Evolutionary conservation across 1,140 invertebrate genomes (phyloP).

Genomic region (Brachionus koreanus): DNA sequence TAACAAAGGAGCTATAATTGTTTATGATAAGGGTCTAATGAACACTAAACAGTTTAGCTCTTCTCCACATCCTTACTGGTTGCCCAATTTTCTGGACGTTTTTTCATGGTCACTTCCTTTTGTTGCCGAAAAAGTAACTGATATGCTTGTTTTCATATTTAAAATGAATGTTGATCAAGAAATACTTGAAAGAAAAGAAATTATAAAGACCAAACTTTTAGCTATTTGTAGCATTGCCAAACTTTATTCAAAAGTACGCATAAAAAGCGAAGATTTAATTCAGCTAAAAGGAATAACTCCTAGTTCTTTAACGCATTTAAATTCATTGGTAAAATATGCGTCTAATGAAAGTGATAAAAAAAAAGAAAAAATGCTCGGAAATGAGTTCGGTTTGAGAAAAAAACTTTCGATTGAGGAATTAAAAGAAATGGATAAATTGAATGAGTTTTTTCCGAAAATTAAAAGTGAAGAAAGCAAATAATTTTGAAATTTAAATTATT

Average conservation of each 20-base stretch:
- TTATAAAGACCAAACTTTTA: slow-evolving; percentile 69
- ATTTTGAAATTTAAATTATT: background rate
- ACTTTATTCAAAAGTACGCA: background rate
- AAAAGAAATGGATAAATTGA: slow-evolving; percentile 96
- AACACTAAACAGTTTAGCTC: slow-evolving; percentile 99
- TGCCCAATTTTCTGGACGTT: slow-evolving; percentile 99
- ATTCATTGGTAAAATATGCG: slow-evolving; percentile 11
- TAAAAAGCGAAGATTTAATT: slow-evolving; percentile 5
- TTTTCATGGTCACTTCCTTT: slow-evolving; percentile 99
- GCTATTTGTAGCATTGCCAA: slow-evolving; percentile 11
- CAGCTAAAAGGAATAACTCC: slow-evolving; percentile 14
- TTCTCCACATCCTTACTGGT: slow-evolving; percentile 98
- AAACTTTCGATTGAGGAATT: slow-evolving; percentile 82
- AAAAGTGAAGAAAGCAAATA: background rate
- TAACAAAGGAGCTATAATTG: slow-evolving; percentile 99
- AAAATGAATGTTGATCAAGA: slow-evolving; percentile 35
- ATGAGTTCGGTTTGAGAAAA: background rate
- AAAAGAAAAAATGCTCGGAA: background rate
- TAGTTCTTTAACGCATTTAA: slow-evolving; percentile 21
- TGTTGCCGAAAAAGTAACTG: slow-evolving; percentile 90
- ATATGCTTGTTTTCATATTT: slow-evolving; percentile 6
- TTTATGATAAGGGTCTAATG: slow-evolving; percentile 99
- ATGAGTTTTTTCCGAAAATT: slow-evolving; percentile 93
- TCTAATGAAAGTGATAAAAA: background rate
- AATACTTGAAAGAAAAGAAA: slow-evolving; percentile 84